A percentile compares a stretch with the other conserved stretches of the same genome.
These are phyloP conservation scores for Aphelenchoides avenae DNA, from an alignment of 1,140 invertebrate genomes.

Conservation along the genomic window DNA sequence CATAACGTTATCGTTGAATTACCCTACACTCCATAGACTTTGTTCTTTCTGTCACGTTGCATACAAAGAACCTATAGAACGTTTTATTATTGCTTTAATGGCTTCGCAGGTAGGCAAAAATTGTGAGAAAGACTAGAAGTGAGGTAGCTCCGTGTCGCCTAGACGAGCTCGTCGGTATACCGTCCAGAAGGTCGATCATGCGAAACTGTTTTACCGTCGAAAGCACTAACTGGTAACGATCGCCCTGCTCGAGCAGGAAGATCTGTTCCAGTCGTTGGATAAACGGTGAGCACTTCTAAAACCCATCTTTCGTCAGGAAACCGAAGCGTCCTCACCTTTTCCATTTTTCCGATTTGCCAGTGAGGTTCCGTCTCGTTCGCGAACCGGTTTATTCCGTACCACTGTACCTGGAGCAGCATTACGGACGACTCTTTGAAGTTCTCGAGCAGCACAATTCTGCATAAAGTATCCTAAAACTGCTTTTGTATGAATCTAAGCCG, in stretches of 20 bases:
- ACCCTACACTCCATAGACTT: no score
- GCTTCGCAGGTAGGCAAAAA: no score
- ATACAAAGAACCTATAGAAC: no score
- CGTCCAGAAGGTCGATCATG: slow-evolving; percentile 44
- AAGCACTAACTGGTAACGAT: slow-evolving; percentile 42
- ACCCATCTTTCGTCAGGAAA: slow-evolving; percentile 10
- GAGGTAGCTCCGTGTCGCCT: no score
- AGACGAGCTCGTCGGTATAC: no score
- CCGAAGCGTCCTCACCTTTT: slow-evolving; percentile 44
- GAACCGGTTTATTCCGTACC: slow-evolving; percentile 49
- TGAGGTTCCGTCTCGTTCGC: slow-evolving; percentile 37
- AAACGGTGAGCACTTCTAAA: slow-evolving; percentile 40
- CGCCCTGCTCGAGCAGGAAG: slow-evolving; percentile 41
- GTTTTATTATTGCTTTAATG: no score
- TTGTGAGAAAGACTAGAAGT: no score
- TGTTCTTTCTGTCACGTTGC: no score
- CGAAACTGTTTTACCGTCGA: slow-evolving; percentile 48
- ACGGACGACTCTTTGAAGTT: slow-evolving; percentile 33
- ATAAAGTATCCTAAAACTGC: slow-evolving; percentile 39
- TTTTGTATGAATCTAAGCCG: slow-evolving; percentile 14
- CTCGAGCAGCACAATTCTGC: slow-evolving; percentile 48
- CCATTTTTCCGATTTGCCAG: slow-evolving; percentile 50
- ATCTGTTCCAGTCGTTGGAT: slow-evolving; percentile 36
- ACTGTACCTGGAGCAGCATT: slow-evolving; percentile 53
- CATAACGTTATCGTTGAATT: no score